Evolutionary conservation across 2,113 vertebrate genomes (phyloP), one percentile per base, ranked within the genome.

Genomic region (Rhea americana): DNA sequence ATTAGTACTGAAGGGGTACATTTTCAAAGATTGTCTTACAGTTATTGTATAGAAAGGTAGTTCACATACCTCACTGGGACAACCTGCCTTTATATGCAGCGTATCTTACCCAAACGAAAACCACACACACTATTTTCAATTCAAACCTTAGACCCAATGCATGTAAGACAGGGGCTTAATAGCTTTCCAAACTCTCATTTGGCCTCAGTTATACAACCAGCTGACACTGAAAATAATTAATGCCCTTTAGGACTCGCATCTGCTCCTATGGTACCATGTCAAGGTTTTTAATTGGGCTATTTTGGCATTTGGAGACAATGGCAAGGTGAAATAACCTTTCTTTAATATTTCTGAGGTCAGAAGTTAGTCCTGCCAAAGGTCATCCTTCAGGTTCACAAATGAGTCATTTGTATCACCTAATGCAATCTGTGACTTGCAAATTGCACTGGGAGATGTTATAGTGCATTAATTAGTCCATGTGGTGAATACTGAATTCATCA

Each of bases 251-350:
- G 98, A 98, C 97, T 98, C 92, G 91, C 98, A 98, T 98, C 98
- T 98, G 98, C 98, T 98, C 98, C 98, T 98, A 97, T 97, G 97
- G 98, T 98, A 98, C 97, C 98, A 98, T 98, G 98, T 98, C 98
- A 98, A 97, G 98, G 97, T 98, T 98, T 98, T 98, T 98, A 98
- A 99, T 98, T 98, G 98, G 98, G 98, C 98, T 98, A 97, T 98
- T 99, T 99, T 98, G 98, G 98, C 98, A 98, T 98, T 98, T 98
- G 97, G 98, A 98, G 98, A 98, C 98, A 98, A 98, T 97, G 97
- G 98, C 98, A 98, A 98, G 98, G 98, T 98, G 97, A 98, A 98
- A 97, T 98, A 98, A 98, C 98, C 98, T 98, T 98, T 98, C 98
- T 98, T 98, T 98, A 98, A 98, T 98, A 98, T 98, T 98, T 98